A percentile compares a stretch with the other conserved stretches of the same genome.
Conservation (phyloP, 2,888 invertebrate genomes). For the Hydraecia micacea region DNA sequence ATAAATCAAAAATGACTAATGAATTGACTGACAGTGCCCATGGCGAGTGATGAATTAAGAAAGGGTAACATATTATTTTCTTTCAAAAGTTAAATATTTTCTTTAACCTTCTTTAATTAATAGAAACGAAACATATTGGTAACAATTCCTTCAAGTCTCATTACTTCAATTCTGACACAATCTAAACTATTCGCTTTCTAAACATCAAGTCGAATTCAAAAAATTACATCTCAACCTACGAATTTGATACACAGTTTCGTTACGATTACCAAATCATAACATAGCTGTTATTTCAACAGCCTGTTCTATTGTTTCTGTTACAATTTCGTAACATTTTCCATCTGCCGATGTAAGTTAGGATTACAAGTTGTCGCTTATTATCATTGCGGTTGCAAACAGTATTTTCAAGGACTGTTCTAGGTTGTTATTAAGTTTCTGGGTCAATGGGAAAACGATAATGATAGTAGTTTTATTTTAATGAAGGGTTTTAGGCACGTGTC, state of each 20-base stretch:
- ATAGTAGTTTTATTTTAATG: constrained; percentile 60
- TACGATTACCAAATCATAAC: constrained; percentile 68
- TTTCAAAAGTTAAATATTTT: background rate
- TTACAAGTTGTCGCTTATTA: constrained; percentile 72
- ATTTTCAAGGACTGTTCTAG: constrained; percentile 59
- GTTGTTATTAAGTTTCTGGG: constrained; percentile 62
- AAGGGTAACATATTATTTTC: background rate
- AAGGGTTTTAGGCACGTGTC: constrained; percentile 45
- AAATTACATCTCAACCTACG: constrained; percentile 17
- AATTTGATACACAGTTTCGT: constrained; percentile 59
- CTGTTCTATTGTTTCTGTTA: constrained; percentile 78
- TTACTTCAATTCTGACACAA: constrained; percentile 7
- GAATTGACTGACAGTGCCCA: background rate
- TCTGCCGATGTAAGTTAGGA: constrained; percentile 63
- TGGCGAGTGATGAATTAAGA: background rate
- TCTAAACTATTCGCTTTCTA: constrained; percentile 26
- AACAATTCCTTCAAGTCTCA: background rate
- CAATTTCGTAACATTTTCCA: constrained; percentile 71
- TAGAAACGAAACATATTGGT: background rate
- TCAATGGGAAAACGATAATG: constrained; percentile 61
- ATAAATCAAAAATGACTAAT: background rate
- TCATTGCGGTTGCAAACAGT: constrained; percentile 49
- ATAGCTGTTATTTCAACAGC: constrained; percentile 65
- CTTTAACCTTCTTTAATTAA: background rate
- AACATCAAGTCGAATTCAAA: background rate